These are phyloP conservation scores for Polylopha cassiicola DNA, from an alignment of 2,888 invertebrate genomes.

Conservation along the genomic window DNA sequence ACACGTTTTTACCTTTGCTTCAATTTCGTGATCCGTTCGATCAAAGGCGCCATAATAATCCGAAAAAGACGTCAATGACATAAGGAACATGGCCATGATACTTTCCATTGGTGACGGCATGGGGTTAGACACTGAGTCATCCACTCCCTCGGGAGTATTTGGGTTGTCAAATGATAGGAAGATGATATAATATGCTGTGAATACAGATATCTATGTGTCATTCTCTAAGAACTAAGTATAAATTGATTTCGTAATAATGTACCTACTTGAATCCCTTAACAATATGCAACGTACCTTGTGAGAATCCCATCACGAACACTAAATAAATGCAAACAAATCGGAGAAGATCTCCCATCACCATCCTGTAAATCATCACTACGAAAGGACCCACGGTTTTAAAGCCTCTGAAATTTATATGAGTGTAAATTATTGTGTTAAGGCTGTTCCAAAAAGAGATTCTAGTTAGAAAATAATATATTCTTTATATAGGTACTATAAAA, in stretches of 20 bases:
- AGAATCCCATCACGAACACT: constrained; percentile 98
- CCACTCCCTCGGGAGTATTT: constrained; percentile 87
- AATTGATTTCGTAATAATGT: no score
- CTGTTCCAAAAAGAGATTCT: no score
- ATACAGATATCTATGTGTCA: background rate
- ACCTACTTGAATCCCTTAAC: no score
- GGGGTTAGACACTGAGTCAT: constrained; percentile 89
- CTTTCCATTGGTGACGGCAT: constrained; percentile 96
- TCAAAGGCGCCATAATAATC: constrained; percentile 95
- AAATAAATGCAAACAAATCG: constrained; percentile 97
- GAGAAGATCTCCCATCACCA: constrained; percentile 97
- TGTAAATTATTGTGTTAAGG: no score
- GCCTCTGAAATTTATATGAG: constrained; percentile 79
- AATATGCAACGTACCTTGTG: constrained; percentile 83
- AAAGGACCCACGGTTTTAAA: constrained; percentile 99
- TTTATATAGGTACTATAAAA: no score
- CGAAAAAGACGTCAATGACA: constrained; percentile 98
- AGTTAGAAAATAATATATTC: no score
- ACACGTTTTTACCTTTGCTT: constrained; percentile 85
- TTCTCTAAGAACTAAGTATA: no score
- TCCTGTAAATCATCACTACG: constrained; percentile 99
- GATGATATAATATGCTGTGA: constrained; percentile 91
- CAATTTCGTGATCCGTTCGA: constrained; percentile 90
- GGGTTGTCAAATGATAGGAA: constrained; percentile 93
- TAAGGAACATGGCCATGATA: constrained; percentile 98